Evolutionary conservation across 2,797 vertebrate genomes (phyloP), one percentile per base, ranked within the genome.

Genomic region (Danio choprae): DNA sequence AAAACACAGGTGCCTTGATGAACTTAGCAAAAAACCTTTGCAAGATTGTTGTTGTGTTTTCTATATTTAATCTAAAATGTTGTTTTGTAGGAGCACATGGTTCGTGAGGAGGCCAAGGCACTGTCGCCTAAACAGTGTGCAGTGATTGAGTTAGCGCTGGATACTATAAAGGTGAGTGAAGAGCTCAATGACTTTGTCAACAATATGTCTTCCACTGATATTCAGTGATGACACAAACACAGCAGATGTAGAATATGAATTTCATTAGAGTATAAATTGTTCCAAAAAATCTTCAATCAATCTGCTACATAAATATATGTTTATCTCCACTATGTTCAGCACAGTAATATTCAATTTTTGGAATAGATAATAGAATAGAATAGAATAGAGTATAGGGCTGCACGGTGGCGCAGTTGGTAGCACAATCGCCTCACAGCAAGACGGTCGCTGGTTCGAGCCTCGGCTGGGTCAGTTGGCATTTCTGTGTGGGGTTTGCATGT

Each of bases 61-160:
- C 29, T 73, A 38, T 72, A 16, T 18, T 56, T 11, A 44, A 29
- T 29, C 29, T 16, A 6, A 9, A 59, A 46, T 44, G 0, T 59
- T 59, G 12, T 43, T 6, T 44, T 74, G 9, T 87, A 99, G 97
- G 98, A 99, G 89, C 97, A 99, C 90, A 99, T 99, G 97, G 98
- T 98, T 60, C 94, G 97, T 1, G 98, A 99, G 84, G 97, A 99
- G 87, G 97, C 98, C 79, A 99, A 98, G 85, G 97, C 97, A 7
- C 91, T 99, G 83, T 94, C 97, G 7, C 98, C 98, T 0, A 99
- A 99, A 87, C 97, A 99, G 64, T 99, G 97, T n/a, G 97, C 98
- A 0, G 98, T 99, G 59, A 97, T 99, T 40, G 98, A 99, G 84
- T 91, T 99, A 84, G 97, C 97, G 0, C 90, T 99, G 89, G 98